Base-by-base conservation (phyloP, 2,113 vertebrate genomes). In the Eretmochelys imbricata region DNA sequence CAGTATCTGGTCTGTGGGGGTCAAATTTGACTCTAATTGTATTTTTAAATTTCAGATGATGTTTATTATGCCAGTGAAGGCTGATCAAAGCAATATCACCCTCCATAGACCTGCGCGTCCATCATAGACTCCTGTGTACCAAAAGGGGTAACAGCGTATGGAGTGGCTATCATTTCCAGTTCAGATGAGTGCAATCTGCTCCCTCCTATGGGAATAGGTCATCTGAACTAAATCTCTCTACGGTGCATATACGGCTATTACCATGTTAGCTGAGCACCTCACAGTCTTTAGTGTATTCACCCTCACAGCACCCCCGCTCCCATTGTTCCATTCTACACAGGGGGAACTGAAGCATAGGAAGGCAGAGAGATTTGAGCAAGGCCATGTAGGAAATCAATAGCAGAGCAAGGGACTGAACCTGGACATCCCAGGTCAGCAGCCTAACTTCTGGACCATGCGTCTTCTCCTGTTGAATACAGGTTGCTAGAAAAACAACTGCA, bases 241-340 rank as follows among this genome's bases (percentile, higher is more conserved):
- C 31, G 7, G 29, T 79, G 14, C 48, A 35, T 49, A 10, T 49
- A 27, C 35, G 49, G 8, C 49, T 16, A 49, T 48, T 27, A 51
- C 27, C 19, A 10, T 35, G 17, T 31, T n/a, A 35, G 42, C 24
- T 10, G 53, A 46, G 3, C 85, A 29, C 11, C 53, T 2, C 4
- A 8, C 22, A 78, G 0, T 2, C n/a, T 69, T 11, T 22, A 0
- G 0, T 51, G 16, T 12, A 38, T 2, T 0, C 11, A 81, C 3
- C 4, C 46, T 17, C 17, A 5, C 1, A 4, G 89, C 48, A 59
- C 1, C 4, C 19, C 65, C 11, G 51, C 1, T 4, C 24, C 65
- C 11, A 51, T 87, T 89, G 7, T 38, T 53, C 87, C 59, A 51
- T 22, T 0, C 1, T 20, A 31, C 55, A 13, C 17, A 2, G 46